These are phyloP conservation scores for Spatulosminthurus flaviceps DNA, from an alignment of 2,888 invertebrate genomes.

Conservation along the genomic window DNA sequence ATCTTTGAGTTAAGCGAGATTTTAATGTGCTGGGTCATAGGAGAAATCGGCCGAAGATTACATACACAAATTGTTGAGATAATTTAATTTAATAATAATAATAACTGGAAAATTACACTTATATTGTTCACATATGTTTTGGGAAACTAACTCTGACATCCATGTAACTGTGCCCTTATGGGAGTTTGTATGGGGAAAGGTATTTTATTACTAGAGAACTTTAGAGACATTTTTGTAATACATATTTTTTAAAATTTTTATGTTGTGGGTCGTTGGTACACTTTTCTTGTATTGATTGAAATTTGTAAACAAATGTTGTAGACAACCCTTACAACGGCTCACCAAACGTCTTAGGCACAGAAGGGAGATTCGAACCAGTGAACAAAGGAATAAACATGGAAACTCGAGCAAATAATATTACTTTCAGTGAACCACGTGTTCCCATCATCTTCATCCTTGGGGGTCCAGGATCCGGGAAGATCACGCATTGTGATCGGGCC, in stretches of 20 bases:
- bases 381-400: slow-evolving; percentile 15
- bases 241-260: slow-evolving; percentile 31
- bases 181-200: slow-evolving; percentile 62
- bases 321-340: background rate
- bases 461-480: slow-evolving; percentile 97
- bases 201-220: slow-evolving; percentile 22
- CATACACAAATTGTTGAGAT: too few relatives aligned
- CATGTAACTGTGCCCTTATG: slow-evolving; percentile 46
- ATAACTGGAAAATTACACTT: background rate
- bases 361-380: slow-evolving; percentile 56
- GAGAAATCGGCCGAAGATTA: too few relatives aligned
- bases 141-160: background rate
- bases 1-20: too few relatives aligned
- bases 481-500: slow-evolving; percentile 93
- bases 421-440: slow-evolving; percentile 67
- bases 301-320: too few relatives aligned
- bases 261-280: slow-evolving; percentile 7
- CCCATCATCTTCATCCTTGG: slow-evolving; percentile 93
- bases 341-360: slow-evolving; percentile 54
- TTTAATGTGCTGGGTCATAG: too few relatives aligned
- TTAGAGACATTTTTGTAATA: slow-evolving; percentile 30
- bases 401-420: slow-evolving; percentile 10
- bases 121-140: slow-evolving; percentile 14
- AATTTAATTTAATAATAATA: too few relatives aligned
- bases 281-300: too few relatives aligned